Evolutionary conservation across 2,888 invertebrate genomes (phyloP), one percentile per base, ranked within the genome.

Genomic region (Cephonodes hylas): DNA sequence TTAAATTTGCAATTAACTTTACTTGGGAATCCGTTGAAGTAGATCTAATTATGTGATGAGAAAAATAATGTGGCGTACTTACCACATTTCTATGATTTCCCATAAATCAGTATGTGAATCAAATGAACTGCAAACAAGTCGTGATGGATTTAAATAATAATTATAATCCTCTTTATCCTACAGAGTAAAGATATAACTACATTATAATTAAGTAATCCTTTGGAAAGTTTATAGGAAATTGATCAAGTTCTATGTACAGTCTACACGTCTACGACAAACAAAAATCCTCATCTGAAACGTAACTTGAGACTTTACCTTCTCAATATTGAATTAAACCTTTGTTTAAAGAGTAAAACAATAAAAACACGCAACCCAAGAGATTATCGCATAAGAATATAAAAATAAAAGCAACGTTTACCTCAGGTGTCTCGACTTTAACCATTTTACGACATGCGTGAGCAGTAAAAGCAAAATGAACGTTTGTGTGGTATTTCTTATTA

Each of bases 281-380:
- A 18, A 7, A 20, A 3, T 44, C 1, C 20, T 20, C 15, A 20
- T 44, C 15, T 10, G 3, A 44, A 10, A 20, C 3, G 44, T 44
- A 18, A 44, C 22, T 10, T 23, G 23, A 46, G 23, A 22, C 22
- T 48, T 18, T 18, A 53, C 18, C 18, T 31, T 67, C 63, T 31
- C 61, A 65, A 71, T 66, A 69, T 66, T 44, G 13, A 8, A 8
- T 8, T 31, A 10, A 27, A 53, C 48, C 31, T 31, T 53, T 53
- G 53, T 27, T 27, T 66, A 67, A 62, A 66, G 64, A 61, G 64
- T 64, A 71, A 67, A 64, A 63, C 60, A 48, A 48, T 48, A 31
- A 53, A 48, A 53, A 53, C 46, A 46, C 53, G 53, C 18, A 53
- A 53, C 31, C 31, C 53, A 53, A 27, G 53, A 53, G 18, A 53